Base-by-base conservation (phyloP, 2,113 vertebrate species). In the Leucosticte australis region DNA sequence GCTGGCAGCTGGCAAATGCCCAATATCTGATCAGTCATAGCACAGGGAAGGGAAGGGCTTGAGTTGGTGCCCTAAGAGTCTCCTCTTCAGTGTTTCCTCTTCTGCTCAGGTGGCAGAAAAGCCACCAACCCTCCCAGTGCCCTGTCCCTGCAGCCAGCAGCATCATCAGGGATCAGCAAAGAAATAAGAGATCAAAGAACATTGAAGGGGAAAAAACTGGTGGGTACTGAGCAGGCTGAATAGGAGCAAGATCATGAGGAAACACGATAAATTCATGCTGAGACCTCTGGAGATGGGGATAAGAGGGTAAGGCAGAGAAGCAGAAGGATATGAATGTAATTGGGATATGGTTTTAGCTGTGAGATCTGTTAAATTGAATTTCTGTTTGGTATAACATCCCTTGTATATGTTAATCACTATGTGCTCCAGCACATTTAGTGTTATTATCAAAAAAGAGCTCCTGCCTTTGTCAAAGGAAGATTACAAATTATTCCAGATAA, bases 401-500 rank as follows among this genome's bases (percentile, higher is more conserved):
- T 77, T 90, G 88, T 94, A 94, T 91, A 89, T 95, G 96, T 96
- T 96, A 96, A 96, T 97, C n/a, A 0, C 67, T 70, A 7, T 92
- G 91, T 89, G 91, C 77, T 95, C 59, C 74, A 94, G 95, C 88
- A 93, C 93, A 94, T 96, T 96, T 92, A 92, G 92, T 90, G 74
- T 87, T 96, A 92, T 96, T 95, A 96, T 96, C 94, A 94, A 79
- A 92, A 92, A 95, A 94, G 79, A 65, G 60, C 53, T 96, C 62
- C 83, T 82, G 91, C 84, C 92, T 96, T 94, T 96, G 92, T 96
- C 96, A 96, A 63, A 92, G 81, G 87, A 89, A 96, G 91, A 96
- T 96, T 96, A 97, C 86, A 94, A 96, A 96, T 96, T 96, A 97
- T 91, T 96, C 77, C 84, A 94, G 94, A 94, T 96, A 96, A 97